Percentiles rank a stretch among this genome's conserved stretches.
Evolutionary conservation across 92 coral and sea anemone species (phyloP).

Genomic region (Paramuricea clavata): DNA sequence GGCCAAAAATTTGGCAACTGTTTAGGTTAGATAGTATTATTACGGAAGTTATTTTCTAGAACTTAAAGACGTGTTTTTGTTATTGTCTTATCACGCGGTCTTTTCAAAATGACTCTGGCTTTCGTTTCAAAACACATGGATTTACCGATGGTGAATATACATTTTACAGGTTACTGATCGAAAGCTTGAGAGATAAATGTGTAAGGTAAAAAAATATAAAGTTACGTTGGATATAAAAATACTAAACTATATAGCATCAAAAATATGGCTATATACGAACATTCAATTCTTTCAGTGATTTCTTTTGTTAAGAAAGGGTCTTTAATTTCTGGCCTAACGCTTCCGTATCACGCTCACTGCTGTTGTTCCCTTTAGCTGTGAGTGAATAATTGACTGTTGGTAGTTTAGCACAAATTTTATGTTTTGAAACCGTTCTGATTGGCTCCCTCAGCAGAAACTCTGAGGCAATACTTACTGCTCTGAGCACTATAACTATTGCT

Average conservation of each 20-base stretch:
- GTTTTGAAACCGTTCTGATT: no score
- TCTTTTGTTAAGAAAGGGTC: not conserved
- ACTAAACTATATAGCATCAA: no score
- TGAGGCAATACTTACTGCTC: no score
- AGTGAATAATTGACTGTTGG: no score
- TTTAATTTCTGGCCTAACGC: no score
- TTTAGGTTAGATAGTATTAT: not conserved
- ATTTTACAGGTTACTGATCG: not conserved
- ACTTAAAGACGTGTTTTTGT: not conserved
- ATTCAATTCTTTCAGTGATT: not conserved
- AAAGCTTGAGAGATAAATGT: no score
- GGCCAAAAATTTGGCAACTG: not conserved
- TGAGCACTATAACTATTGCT: no score
- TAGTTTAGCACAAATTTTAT: no score
- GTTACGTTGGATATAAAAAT: not conserved
- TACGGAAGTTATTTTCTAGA: slow-evolving; percentile 14
- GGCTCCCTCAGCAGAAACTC: no score
- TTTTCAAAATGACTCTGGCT: not conserved
- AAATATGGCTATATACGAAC: no score
- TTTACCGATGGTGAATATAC: not conserved
- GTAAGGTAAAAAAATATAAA: not conserved
- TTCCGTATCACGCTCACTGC: no score
- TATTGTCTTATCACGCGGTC: not conserved
- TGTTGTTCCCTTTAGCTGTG: no score
- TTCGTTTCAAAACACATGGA: not conserved